A percentile compares a stretch with the other conserved stretches of the same genome.
phyloP scores from a whole-genome alignment of 53 echinoderm and acorn worm genomes.

The Mesocentrotus franciscanus region DNA sequence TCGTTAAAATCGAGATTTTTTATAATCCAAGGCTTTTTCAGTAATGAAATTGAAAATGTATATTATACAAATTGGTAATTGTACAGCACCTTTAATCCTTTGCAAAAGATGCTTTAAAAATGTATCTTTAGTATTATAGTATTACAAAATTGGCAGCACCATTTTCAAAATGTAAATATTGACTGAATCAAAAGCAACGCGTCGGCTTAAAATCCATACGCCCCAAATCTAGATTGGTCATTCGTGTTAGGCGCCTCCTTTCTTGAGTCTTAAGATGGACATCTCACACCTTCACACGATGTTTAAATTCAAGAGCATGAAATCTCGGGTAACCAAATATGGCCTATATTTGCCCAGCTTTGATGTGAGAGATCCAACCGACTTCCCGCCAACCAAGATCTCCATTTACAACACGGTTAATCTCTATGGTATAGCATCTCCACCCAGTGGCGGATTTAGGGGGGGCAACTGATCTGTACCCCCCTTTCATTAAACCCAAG shows the following conservation, averaged over 20 bases:
- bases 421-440: background rate
- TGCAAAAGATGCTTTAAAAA: too few relatives aligned
- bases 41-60: too few relatives aligned
- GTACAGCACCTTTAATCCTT: too few relatives aligned
- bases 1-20: too few relatives aligned
- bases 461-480: too few relatives aligned
- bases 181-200: background rate
- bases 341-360: constrained; percentile 29
- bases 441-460: too few relatives aligned
- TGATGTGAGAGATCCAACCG: background rate
- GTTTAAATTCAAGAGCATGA: background rate
- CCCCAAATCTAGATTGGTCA: background rate
- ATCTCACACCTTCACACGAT: background rate
- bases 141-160: too few relatives aligned
- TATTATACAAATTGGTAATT: too few relatives aligned
- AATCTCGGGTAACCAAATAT: constrained; percentile 38
- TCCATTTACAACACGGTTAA: constrained; percentile 5
- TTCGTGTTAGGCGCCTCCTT: background rate
- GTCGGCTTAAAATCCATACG: background rate
- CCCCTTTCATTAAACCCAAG: too few relatives aligned
- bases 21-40: too few relatives aligned
- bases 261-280: background rate
- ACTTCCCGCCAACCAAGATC: background rate
- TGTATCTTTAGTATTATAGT: too few relatives aligned
- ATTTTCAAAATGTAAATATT: background rate